Conservation (phyloP, 1,140 invertebrate genomes). For the Octopus sinensis region DNA sequence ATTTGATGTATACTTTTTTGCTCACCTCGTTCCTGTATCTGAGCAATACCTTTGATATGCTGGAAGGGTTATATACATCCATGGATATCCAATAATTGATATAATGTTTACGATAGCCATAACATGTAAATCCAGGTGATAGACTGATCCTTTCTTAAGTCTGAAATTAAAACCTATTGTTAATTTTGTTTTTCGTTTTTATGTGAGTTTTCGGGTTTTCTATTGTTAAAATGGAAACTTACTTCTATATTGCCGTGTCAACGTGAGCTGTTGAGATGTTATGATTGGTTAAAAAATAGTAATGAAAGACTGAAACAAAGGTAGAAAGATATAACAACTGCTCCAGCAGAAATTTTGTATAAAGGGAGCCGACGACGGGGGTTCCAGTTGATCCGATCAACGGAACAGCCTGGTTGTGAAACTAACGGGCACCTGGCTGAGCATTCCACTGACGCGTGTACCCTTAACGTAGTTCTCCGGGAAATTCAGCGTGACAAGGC, state of each 20-base stretch:
- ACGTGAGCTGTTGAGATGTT: constrained; percentile 70
- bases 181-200: neutral
- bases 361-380: constrained; percentile 58
- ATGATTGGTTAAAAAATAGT: constrained; percentile 72
- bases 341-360: constrained; percentile 41
- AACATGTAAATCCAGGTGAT: constrained; percentile 67
- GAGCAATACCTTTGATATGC: constrained; percentile 67
- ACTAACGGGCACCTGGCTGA: too few species aligned
- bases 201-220: neutral
- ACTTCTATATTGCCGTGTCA: constrained; percentile 69
- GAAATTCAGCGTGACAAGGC: too few species aligned
- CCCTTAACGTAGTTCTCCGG: too few species aligned
- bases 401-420: too few species aligned
- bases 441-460: too few species aligned
- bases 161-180: constrained; percentile 48
- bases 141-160: constrained; percentile 67
- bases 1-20: constrained; percentile 69
- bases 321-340: constrained; percentile 62
- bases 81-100: constrained; percentile 66
- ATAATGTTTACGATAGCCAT: constrained; percentile 66
- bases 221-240: constrained; percentile 34
- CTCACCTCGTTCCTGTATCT: constrained; percentile 68
- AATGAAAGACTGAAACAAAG: constrained; percentile 68
- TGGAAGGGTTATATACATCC: constrained; percentile 65
- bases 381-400: too few species aligned